Base-by-base conservation (phyloP, 2,113 vertebrate genomes). In the Istiophorus platypterus region DNA sequence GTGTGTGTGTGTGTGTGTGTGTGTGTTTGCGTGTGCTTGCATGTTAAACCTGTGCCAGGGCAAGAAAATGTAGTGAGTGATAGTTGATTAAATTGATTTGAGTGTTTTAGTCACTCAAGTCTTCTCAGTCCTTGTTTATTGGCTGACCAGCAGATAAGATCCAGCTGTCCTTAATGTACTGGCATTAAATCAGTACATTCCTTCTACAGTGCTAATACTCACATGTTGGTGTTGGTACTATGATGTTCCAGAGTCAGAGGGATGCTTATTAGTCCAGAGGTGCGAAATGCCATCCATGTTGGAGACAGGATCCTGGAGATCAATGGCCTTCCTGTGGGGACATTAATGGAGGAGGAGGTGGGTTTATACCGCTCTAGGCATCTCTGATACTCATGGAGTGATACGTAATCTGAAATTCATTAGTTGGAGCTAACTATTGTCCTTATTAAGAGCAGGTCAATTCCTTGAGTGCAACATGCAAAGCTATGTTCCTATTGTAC, bases 301-400 rank as follows among this genome's bases (percentile, higher is more conserved):
- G 98, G 98, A 15, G 98, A 99, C 92, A 95, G 96, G 24, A 98
- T 99, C 89, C 92, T 99, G 90, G 98, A 99, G 93, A 99, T 99
- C 72, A 99, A 99, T 3, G 98, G 98, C 78, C 93, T 95, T 85
- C 96, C 97, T 0, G 97, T 99, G 52, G 95, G 95, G 49, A 95
- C 96, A 0, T 67, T 99, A 51, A 94, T 94, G 86, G 95, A 97
- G 61, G 96, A 97, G 22, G 97, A 99, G 97, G 98, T 99, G 89
- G 34, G 92, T 93, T 66, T 24, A 12, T 18, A 1, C 47, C n/a
- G 39, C 13, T 34, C 5, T 59, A 11, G 26, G 29, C 22, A 61
- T 24, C 14, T 51, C 31, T 80, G 4, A 70, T 29, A 2, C 49
- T 71, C 22, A 12, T 22, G 11, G 11, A 51, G 61, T 62, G 27